A percentile compares a stretch with the other conserved stretches of the same genome.
phyloP scores from a whole-genome alignment of 2,113 vertebrate genomes.

The Helogale parvula region DNA sequence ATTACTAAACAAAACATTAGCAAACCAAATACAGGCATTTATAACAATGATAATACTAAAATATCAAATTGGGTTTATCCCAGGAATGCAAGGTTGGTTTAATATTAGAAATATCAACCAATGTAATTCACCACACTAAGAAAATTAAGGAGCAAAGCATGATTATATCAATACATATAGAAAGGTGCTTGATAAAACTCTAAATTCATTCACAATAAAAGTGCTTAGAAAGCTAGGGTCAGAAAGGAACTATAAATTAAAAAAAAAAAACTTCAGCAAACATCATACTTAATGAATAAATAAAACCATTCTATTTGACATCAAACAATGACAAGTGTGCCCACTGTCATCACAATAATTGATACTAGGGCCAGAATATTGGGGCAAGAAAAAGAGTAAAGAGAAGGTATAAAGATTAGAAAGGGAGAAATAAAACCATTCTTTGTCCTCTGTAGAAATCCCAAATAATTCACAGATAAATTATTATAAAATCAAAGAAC shows the following conservation, averaged over 20 bases:
- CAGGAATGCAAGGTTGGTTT: not conserved
- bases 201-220: not conserved
- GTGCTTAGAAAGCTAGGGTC: not conserved
- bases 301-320: slow-evolving; percentile 4
- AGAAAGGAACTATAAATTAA: not conserved
- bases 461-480: slow-evolving; percentile 2
- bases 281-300: not conserved
- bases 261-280: slow-evolving; percentile 4
- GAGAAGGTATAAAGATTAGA: not conserved
- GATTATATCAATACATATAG: not conserved
- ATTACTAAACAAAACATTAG: not conserved
- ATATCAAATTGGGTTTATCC: not conserved
- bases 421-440: not conserved
- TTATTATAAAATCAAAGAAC: not conserved
- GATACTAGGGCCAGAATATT: not conserved
- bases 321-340: not conserved
- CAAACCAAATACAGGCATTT: not conserved
- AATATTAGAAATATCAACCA: not conserved
- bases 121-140: not conserved
- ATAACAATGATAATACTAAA: not conserved
- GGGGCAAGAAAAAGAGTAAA: not conserved
- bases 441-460: not conserved
- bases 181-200: slow-evolving; percentile 20
- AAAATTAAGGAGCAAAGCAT: not conserved
- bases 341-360: not conserved